These are phyloP conservation scores for Sebastes steindachneri DNA, from an alignment of 2,797 vertebrate genomes.

Conservation along the genomic window DNA sequence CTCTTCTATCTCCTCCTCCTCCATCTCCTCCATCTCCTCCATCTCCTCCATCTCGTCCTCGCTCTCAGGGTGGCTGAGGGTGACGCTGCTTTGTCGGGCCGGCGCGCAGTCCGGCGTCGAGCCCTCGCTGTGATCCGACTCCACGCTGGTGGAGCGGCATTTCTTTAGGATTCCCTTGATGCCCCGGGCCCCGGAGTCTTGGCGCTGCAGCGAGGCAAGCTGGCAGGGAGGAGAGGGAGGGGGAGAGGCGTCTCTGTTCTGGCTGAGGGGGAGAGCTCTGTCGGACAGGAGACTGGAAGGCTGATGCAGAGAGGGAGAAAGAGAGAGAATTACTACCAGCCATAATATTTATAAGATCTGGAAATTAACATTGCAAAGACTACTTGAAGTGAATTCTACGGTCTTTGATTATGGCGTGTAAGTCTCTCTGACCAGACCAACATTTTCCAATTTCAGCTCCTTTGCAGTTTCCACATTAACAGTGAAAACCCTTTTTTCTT, in stretches of 20 bases:
- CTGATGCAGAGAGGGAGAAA: slow-evolving; percentile 16
- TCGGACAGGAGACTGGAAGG: slow-evolving; percentile 42
- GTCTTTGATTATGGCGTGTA: background rate
- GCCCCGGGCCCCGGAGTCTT: slow-evolving; percentile 74
- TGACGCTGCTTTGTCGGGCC: slow-evolving; percentile 63
- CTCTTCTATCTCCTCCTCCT: slow-evolving; percentile 23
- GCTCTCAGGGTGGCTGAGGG: slow-evolving; percentile 65
- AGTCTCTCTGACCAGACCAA: background rate
- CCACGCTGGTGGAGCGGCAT: slow-evolving; percentile 79
- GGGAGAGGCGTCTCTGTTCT: slow-evolving; percentile 40
- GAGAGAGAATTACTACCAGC: background rate
- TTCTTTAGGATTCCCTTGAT: slow-evolving; percentile 86
- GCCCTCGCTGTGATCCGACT: slow-evolving; percentile 73
- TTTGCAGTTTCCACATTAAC: slow-evolving; percentile 22
- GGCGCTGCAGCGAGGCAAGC: slow-evolving; percentile 68
- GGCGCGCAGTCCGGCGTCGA: slow-evolving; percentile 19
- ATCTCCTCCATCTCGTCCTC: slow-evolving; percentile 44
- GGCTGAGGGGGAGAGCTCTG: slow-evolving; percentile 7
- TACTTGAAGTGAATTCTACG: background rate
- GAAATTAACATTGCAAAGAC: slow-evolving; percentile 6
- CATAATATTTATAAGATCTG: slow-evolving; percentile 14
- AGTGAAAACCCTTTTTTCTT: background rate
- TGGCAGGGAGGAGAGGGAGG: slow-evolving; percentile 32
- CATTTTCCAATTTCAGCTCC: background rate
- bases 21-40: slow-evolving; percentile 11